Percentiles rank a stretch among this genome's conserved stretches.
Evolutionary conservation across 2,888 invertebrate genomes (phyloP).

Genomic region (Fragum whitleyi): DNA sequence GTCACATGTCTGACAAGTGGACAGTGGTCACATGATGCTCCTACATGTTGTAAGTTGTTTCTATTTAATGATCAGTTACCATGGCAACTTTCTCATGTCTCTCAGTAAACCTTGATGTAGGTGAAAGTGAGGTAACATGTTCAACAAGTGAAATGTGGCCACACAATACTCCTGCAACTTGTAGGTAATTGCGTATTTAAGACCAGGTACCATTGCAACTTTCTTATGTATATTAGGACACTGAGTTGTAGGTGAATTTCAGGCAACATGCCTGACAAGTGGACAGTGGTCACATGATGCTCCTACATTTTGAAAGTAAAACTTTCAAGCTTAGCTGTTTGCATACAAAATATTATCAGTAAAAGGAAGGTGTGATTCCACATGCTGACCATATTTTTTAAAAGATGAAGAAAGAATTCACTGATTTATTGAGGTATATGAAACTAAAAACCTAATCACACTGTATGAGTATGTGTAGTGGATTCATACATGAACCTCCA

Average conservation of each 20-base stretch:
- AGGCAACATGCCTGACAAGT: conserved; percentile 24
- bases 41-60: conserved; percentile 48
- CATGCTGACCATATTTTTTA: too few relatives aligned
- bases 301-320: conserved; percentile 47
- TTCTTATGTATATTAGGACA: conserved; percentile 48
- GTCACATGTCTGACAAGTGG: conserved; percentile 37
- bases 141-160: conserved; percentile 34
- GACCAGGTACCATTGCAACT: conserved; percentile 39
- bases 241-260: conserved; percentile 28
- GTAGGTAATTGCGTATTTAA: too few relatives aligned
- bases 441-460: too few relatives aligned
- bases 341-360: too few relatives aligned
- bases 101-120: conserved; percentile 42
- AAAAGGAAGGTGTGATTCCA: too few relatives aligned
- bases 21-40: conserved; percentile 32
- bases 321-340: too few relatives aligned
- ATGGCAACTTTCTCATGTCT: conserved; percentile 42
- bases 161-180: conserved; percentile 27
- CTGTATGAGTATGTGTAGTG: too few relatives aligned
- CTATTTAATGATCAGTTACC: too few relatives aligned
- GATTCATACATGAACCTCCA: too few relatives aligned
- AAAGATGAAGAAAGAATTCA: too few relatives aligned
- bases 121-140: conserved; percentile 32
- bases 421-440: too few relatives aligned
- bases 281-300: conserved; percentile 38